Evolutionary conservation across 2,888 invertebrate species (phyloP).

Genomic region (Griposia aprilina): DNA sequence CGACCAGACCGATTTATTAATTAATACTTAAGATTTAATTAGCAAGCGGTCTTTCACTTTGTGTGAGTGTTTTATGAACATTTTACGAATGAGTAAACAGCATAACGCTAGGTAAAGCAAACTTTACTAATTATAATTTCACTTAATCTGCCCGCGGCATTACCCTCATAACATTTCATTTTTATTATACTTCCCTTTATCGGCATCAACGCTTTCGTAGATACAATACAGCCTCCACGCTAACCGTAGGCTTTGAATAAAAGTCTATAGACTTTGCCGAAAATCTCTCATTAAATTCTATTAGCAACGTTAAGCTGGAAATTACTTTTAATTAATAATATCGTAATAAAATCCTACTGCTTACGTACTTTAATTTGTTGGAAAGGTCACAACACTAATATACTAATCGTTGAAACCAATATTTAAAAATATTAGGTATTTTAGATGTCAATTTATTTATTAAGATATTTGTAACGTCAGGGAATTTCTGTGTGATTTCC

Average conservation of each 20-base stretch:
- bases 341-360: conserved; percentile 11
- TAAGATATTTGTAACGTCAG: background rate
- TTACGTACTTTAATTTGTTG: conserved; percentile 10
- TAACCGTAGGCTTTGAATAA: conserved; percentile 46
- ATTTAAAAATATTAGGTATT: background rate
- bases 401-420: conserved; percentile 3
- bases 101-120: conserved; percentile 15
- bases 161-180: conserved; percentile 49
- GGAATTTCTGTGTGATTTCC: background rate
- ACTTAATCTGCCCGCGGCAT: conserved; percentile 25
- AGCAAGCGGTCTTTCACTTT: conserved; percentile 32
- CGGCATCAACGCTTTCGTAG: conserved; percentile 19
- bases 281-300: conserved; percentile 49
- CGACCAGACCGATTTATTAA: conserved; percentile 15
- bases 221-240: conserved; percentile 24
- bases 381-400: conserved; percentile 16
- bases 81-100: conserved; percentile 43
- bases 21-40: conserved; percentile 22
- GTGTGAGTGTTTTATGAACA: conserved; percentile 10
- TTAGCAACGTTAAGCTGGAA: conserved; percentile 25
- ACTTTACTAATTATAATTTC: conserved; percentile 54
- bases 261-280: conserved; percentile 41
- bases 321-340: conserved; percentile 51
- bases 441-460: background rate
- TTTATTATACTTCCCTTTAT: conserved; percentile 43